phyloP scores from a whole-genome alignment of 2,797 vertebrate genomes.

The Steatocranus sp. region DNA sequence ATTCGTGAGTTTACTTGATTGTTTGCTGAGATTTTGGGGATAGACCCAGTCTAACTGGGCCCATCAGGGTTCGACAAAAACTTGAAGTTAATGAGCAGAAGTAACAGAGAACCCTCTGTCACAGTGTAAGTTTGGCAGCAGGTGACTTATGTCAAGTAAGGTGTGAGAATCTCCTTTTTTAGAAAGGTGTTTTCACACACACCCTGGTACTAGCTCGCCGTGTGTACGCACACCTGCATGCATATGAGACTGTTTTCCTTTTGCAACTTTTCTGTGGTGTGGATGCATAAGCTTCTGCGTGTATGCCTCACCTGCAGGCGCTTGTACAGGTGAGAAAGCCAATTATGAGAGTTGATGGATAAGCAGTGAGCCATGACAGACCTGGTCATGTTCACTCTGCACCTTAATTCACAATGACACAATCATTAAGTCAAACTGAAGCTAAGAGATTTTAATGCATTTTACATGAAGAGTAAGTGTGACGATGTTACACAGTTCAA shows the following conservation, averaged over 20 bases:
- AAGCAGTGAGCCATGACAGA: neutral
- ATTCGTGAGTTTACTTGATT: neutral
- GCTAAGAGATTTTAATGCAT: neutral
- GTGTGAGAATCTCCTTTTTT: conserved; percentile 12
- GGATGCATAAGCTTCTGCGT: neutral
- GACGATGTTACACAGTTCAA: neutral
- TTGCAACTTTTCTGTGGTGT: neutral
- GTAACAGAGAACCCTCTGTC: neutral
- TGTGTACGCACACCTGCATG: neutral
- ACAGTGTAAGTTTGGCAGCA: neutral
- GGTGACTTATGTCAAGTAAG: conserved; percentile 22
- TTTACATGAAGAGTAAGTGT: neutral
- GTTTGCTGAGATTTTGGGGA: neutral
- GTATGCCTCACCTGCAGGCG: conserved; percentile 10
- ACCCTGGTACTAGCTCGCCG: neutral
- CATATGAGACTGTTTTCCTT: neutral
- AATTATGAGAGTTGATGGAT: conserved; percentile 39
- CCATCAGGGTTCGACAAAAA: neutral
- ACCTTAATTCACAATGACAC: neutral
- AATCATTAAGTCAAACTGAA: neutral
- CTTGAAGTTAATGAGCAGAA: neutral
- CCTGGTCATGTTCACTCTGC: neutral
- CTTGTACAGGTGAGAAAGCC: conserved; percentile 37
- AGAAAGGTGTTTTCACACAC: conserved; percentile 38
- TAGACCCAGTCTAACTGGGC: neutral